Conservation (phyloP, 2,113 vertebrate genomes). For the Alligator sinensis region DNA sequence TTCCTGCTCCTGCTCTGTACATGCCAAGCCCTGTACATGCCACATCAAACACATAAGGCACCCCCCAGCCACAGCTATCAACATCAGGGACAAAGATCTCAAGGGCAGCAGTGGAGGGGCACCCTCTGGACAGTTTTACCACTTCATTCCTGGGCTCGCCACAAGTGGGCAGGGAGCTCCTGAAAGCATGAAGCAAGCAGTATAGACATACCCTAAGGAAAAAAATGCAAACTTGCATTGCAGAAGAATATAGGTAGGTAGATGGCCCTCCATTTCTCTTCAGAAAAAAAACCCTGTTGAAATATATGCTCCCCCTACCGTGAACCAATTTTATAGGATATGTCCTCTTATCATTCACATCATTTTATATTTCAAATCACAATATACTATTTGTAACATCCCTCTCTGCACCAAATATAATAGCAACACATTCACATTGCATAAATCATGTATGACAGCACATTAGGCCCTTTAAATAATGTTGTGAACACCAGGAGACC, state of each 20-base stretch:
- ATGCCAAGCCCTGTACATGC: too few relatives aligned
- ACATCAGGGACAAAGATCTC: too few relatives aligned
- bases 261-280: background rate
- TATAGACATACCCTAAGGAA: background rate
- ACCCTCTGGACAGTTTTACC: too few relatives aligned
- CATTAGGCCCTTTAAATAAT: conserved; percentile 72
- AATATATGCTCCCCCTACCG: conserved; percentile 1
- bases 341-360: conserved; percentile 29
- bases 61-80: too few relatives aligned
- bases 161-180: too few relatives aligned
- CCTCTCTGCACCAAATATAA: conserved; percentile 60
- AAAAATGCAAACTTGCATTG: background rate
- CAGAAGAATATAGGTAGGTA: background rate
- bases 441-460: conserved; percentile 73
- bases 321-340: conserved; percentile 25
- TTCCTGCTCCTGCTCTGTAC: too few relatives aligned
- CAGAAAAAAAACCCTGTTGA: background rate
- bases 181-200: too few relatives aligned
- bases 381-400: conserved; percentile 54
- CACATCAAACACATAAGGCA: too few relatives aligned
- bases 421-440: conserved; percentile 45
- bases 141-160: too few relatives aligned
- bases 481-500: conserved; percentile 44
- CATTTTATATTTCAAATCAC: conserved; percentile 34
- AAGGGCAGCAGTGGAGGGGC: too few relatives aligned